These are phyloP conservation scores for Apocrypta bakeri DNA, from an alignment of 1,140 invertebrate genomes.

Conservation along the genomic window DNA sequence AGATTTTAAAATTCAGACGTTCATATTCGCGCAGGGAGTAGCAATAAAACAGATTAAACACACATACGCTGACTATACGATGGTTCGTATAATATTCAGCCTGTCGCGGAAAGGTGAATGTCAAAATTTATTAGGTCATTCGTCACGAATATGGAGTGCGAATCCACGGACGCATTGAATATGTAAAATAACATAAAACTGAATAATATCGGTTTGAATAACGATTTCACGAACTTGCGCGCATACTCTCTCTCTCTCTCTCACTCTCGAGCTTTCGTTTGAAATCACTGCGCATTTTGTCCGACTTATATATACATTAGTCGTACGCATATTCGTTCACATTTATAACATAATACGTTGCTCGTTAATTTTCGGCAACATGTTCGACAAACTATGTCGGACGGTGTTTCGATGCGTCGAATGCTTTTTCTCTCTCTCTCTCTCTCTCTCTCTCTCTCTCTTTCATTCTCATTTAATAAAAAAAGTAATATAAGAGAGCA, in stretches of 20 bases:
- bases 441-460: too few species aligned
- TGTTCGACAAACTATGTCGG: too few species aligned
- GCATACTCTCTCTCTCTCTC: too few species aligned
- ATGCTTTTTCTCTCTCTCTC: too few species aligned
- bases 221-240: slow-evolving; percentile 35
- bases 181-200: slow-evolving; percentile 47
- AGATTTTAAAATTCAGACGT: too few species aligned
- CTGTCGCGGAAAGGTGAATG: slow-evolving; percentile 7
- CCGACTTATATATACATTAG: not conserved
- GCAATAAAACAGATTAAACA: not conserved
- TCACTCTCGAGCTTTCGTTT: not conserved
- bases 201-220: slow-evolving; percentile 47
- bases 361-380: not conserved
- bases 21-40: too few species aligned
- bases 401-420: not conserved
- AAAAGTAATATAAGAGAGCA: not conserved
- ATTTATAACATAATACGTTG: not conserved
- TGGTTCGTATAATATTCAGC: not conserved
- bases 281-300: slow-evolving; percentile 35
- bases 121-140: slow-evolving; percentile 45
- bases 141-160: slow-evolving; percentile 20
- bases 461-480: not conserved
- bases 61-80: not conserved
- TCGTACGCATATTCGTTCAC: too few species aligned
- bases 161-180: slow-evolving; percentile 25